Conservation (phyloP, 2,888 invertebrate genomes). For the Xylota segnis region DNA sequence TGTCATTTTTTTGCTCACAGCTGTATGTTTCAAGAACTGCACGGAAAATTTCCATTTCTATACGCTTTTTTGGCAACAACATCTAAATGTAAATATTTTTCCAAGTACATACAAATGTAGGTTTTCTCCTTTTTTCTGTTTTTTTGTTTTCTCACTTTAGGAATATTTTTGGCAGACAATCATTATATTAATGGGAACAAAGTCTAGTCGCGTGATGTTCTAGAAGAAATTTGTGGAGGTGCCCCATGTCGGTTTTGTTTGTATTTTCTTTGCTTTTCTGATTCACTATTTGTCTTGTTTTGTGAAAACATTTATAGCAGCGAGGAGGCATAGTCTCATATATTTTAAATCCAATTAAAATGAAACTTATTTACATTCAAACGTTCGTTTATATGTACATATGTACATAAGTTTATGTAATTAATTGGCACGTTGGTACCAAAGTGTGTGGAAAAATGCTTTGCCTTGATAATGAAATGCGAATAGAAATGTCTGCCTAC, state of each 20-base stretch:
- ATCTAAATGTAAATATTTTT: conserved; percentile 30
- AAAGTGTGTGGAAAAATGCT: conserved; percentile 23
- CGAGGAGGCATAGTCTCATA: conserved; percentile 18
- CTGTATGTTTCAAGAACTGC: conserved; percentile 18
- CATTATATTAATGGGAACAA: conserved; percentile 35
- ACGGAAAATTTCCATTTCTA: conserved; percentile 56
- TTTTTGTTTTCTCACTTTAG: conserved; percentile 6
- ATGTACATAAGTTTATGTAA: conserved; percentile 10
- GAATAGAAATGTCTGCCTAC: background rate
- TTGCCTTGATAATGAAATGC: conserved; percentile 37
- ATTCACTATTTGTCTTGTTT: conserved; percentile 30
- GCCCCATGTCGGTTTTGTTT: background rate
- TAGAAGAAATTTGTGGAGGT: conserved; percentile 9
- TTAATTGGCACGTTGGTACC: conserved; percentile 15
- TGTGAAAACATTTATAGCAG: conserved; percentile 26
- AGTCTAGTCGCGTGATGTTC: conserved; percentile 40
- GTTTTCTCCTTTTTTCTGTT: conserved; percentile 16
- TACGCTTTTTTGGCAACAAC: conserved; percentile 56
- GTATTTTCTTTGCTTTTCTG: conserved; percentile 11
- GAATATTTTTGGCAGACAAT: conserved; percentile 41
- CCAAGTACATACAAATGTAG: conserved; percentile 46
- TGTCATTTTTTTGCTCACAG: background rate
- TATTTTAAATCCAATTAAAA: conserved; percentile 49
- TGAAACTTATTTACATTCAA: conserved; percentile 14
- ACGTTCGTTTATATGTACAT: background rate